These are phyloP conservation scores for Aegithalos caudatus DNA, from an alignment of 2,113 vertebrate species.

Conservation along the genomic window DNA sequence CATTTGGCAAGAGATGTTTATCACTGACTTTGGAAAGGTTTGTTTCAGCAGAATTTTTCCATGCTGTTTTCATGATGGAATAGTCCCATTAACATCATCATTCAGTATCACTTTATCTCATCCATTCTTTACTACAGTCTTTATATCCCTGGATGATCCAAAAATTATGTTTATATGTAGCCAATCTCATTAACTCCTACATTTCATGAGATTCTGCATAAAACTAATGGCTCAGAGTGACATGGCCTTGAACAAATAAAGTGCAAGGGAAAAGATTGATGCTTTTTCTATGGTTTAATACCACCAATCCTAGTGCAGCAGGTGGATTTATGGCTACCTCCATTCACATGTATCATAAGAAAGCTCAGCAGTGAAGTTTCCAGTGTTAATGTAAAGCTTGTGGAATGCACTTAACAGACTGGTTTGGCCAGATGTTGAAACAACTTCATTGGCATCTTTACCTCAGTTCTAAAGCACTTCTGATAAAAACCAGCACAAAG, in stretches of 20 bases:
- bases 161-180: background rate
- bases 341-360: background rate
- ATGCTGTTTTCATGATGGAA: background rate
- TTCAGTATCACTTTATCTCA: background rate
- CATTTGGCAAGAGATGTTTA: background rate
- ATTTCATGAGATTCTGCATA: background rate
- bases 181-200: background rate
- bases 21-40: background rate
- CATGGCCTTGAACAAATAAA: background rate
- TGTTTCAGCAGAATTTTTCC: background rate
- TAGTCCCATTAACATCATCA: background rate
- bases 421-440: background rate
- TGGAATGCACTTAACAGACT: background rate
- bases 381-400: background rate
- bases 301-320: background rate
- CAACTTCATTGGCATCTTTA: accelerated
- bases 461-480: background rate
- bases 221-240: background rate
- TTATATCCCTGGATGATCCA: background rate
- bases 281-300: background rate
- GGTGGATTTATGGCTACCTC: background rate
- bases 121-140: background rate
- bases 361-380: background rate
- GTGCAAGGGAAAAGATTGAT: background rate
- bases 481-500: background rate